Evolutionary conservation across 2,888 invertebrate species (phyloP).

Genomic region (Dasysyrphus tricinctus): DNA sequence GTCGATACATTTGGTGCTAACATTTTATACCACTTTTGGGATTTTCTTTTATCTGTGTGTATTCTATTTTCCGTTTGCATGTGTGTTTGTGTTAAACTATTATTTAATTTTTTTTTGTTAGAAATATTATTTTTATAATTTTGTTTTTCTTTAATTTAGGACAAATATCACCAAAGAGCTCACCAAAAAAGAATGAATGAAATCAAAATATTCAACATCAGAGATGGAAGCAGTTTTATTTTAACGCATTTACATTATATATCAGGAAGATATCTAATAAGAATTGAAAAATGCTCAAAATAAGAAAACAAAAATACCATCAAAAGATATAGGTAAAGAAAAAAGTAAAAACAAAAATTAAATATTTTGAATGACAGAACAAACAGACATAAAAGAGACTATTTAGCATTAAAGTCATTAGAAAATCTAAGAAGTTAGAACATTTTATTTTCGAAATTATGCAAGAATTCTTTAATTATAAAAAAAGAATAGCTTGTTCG

Average conservation of each 20-base stretch:
- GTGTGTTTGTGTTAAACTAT: conserved; percentile 45
- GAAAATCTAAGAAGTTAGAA: conserved; percentile 20
- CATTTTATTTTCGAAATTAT: conserved; percentile 4
- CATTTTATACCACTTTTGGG: conserved; percentile 17
- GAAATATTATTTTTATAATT: conserved; percentile 65
- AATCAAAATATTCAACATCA: conserved; percentile 38
- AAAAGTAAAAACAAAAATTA: too few relatives aligned
- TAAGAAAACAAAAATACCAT: conserved; percentile 20
- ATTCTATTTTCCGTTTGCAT: conserved; percentile 62
- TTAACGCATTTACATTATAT: conserved; percentile 47
- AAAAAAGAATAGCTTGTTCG: conserved; percentile 38
- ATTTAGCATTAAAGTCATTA: conserved; percentile 63
- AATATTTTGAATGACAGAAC: conserved; percentile 25
- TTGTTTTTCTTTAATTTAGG: conserved; percentile 78
- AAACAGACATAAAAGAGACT: conserved; percentile 31
- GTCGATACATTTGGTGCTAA: conserved; percentile 60
- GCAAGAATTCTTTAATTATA: conserved; percentile 10
- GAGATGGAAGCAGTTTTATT: conserved; percentile 55
- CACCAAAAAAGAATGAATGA: conserved; percentile 77
- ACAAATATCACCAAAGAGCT: conserved; percentile 79
- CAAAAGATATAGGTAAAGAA: neutral
- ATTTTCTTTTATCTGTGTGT: conserved; percentile 29
- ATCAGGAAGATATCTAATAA: conserved; percentile 28
- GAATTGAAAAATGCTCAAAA: conserved; percentile 19
- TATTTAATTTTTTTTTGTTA: conserved; percentile 56